phyloP scores from a whole-genome alignment of 2,888 invertebrate species.

The Antitype chi region DNA sequence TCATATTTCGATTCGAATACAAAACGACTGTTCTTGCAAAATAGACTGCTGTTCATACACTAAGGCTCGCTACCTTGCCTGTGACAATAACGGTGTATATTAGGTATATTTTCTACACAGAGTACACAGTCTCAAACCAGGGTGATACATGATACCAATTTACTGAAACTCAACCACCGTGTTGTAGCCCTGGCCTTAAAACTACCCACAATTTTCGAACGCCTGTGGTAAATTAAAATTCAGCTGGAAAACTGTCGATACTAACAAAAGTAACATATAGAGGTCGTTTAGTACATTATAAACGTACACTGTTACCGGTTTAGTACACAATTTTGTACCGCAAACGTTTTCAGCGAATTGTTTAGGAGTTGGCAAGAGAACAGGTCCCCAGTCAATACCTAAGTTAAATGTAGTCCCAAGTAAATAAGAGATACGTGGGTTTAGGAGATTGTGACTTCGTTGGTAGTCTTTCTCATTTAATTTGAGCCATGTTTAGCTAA shows the following conservation, averaged over 20 bases:
- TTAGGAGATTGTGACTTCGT: constrained; percentile 36
- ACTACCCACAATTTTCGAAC: neutral
- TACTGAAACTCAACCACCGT: no score
- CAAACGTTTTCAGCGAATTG: constrained; percentile 58
- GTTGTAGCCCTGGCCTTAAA: neutral
- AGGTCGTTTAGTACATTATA: constrained; percentile 35
- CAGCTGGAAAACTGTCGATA: constrained; percentile 22
- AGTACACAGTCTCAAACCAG: no score
- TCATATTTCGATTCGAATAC: neutral
- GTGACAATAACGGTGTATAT: no score
- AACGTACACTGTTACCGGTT: constrained; percentile 35
- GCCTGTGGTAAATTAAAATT: neutral
- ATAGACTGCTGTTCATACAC: neutral
- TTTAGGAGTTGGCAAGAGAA: constrained; percentile 59
- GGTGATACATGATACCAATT: no score
- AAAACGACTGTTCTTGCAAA: neutral
- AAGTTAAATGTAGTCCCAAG: constrained; percentile 55
- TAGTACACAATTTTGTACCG: constrained; percentile 53
- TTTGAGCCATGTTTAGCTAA: constrained; percentile 7
- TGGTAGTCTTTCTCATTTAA: constrained; percentile 27
- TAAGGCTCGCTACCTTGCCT: neutral
- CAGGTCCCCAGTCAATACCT: constrained; percentile 52
- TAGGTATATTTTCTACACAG: no score
- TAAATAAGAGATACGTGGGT: constrained; percentile 53
- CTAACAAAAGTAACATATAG: constrained; percentile 24